phyloP scores from a whole-genome alignment of 2,113 vertebrate species.

The Podarcis muralis region DNA sequence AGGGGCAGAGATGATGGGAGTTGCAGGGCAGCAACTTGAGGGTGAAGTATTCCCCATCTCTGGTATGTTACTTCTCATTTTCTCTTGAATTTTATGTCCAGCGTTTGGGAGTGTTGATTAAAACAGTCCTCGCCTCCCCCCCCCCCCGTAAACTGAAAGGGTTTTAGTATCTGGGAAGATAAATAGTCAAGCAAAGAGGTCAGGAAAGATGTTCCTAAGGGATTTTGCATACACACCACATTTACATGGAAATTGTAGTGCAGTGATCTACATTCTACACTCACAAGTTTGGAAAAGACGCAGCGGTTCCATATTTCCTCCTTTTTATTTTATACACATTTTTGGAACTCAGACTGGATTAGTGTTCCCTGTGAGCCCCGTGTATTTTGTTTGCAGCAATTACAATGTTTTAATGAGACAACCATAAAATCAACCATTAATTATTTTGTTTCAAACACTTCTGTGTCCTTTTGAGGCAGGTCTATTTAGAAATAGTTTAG shows the following conservation, averaged over 20 bases:
- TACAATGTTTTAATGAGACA: constrained; percentile 99
- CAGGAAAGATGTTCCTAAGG: background rate
- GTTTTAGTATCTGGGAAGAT: background rate
- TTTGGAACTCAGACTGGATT: constrained; percentile 57
- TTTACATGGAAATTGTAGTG: background rate
- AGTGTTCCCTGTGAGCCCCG: constrained; percentile 71
- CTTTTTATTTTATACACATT: constrained; percentile 44
- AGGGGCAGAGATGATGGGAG: too few species aligned
- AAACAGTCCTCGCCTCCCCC: background rate
- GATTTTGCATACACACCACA: background rate
- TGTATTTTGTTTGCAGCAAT: constrained; percentile 90
- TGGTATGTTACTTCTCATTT: background rate
- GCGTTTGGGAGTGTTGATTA: background rate
- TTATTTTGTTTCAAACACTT: constrained; percentile 93
- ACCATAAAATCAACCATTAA: constrained; percentile 97
- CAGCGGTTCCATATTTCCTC: constrained; percentile 44
- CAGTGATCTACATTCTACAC: background rate
- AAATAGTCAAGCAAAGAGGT: background rate
- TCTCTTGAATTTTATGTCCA: background rate
- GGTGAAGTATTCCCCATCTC: too few species aligned
- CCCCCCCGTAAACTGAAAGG: background rate
- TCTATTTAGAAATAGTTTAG: constrained; percentile 94
- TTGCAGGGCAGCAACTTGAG: too few species aligned
- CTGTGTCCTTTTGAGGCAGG: constrained; percentile 84
- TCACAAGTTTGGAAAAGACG: constrained; percentile 31